Percentiles rank a stretch among this genome's conserved stretches.
phyloP scores from a whole-genome alignment of 2,113 vertebrate species.

The Zingel zingel region DNA sequence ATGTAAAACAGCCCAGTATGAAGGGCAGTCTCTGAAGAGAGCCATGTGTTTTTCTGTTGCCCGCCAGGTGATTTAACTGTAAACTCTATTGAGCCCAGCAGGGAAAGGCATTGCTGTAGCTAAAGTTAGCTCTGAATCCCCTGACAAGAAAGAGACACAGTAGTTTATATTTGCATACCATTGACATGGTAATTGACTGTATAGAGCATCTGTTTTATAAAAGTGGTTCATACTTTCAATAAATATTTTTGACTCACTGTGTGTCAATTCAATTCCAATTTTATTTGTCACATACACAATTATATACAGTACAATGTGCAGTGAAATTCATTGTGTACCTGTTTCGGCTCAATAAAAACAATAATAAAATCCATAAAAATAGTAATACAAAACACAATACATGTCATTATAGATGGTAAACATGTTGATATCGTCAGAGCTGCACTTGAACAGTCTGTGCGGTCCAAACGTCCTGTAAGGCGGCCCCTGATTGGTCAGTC shows the following conservation, averaged over 20 bases:
- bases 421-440: no score
- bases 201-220: not conserved
- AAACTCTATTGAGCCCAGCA: not conserved
- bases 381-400: no score
- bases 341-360: no score
- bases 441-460: no score
- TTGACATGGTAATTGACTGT: not conserved
- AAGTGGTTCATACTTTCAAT: not conserved
- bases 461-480: no score
- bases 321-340: no score
- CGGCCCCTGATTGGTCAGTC: no score
- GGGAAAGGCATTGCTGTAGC: slow-evolving; percentile 5
- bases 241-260: not conserved
- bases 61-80: slow-evolving; percentile 34
- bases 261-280: no score
- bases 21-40: slow-evolving; percentile 20
- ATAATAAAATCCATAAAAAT: no score
- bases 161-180: not conserved
- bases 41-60: slow-evolving; percentile 33
- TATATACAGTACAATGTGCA: no score
- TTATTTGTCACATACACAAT: no score
- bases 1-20: slow-evolving; percentile 57
- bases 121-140: slow-evolving; percentile 17
- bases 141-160: not conserved
- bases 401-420: no score